These are phyloP conservation scores for Hylaea fasciaria DNA, from an alignment of 2,888 invertebrate genomes.

Conservation along the genomic window DNA sequence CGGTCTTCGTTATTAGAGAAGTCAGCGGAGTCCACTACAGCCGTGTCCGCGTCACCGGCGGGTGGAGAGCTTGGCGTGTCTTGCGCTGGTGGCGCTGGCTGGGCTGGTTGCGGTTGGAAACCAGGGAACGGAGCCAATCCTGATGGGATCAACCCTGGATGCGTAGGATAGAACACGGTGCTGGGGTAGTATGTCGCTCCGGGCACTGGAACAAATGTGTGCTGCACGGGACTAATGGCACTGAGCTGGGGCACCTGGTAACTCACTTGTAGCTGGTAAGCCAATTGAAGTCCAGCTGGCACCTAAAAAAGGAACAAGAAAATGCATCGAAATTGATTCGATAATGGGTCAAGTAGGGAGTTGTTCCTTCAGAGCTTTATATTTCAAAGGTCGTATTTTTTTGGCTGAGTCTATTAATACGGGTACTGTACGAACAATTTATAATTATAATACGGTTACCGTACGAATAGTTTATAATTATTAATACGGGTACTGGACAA, in stretches of 20 bases:
- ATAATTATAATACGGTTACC: too few species aligned
- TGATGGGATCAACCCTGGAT: constrained; percentile 43
- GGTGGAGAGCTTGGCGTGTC: constrained; percentile 47
- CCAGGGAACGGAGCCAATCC: constrained; percentile 47
- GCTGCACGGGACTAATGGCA: constrained; percentile 56
- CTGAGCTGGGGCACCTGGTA: constrained; percentile 62
- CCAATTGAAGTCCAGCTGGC: constrained; percentile 56
- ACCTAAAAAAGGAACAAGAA: constrained; percentile 54
- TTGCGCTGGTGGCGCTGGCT: constrained; percentile 33
- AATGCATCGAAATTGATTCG: background rate
- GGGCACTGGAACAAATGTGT: constrained; percentile 57
- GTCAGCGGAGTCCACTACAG: constrained; percentile 76
- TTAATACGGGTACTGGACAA: too few species aligned
- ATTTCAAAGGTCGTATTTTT: too few species aligned
- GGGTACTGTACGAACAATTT: too few species aligned
- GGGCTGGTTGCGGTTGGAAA: background rate
- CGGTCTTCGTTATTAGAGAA: constrained; percentile 43
- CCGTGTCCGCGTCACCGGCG: constrained; percentile 66
- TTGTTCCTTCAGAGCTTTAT: too few species aligned
- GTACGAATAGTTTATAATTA: too few species aligned
- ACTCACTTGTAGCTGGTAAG: constrained; percentile 61
- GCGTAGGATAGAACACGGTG: constrained; percentile 58
- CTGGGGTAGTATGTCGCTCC: constrained; percentile 61
- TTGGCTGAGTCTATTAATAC: too few species aligned
- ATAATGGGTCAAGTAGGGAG: background rate